These are phyloP conservation scores for Liopterus haemorrhoidalis DNA, from an alignment of 2,888 invertebrate species.

Conservation along the genomic window DNA sequence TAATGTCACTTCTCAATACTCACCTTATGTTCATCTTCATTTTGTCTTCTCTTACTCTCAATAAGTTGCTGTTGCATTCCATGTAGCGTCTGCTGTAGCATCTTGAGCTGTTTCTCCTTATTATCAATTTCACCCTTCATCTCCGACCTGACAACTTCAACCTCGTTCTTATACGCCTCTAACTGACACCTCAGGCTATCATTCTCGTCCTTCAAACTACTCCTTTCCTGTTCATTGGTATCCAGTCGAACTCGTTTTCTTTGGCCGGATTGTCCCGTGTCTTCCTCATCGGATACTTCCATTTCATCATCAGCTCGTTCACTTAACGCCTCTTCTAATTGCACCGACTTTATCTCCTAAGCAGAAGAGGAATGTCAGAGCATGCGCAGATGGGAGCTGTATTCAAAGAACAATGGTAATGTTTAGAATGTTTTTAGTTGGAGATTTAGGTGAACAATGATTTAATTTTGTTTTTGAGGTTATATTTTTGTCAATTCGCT, in stretches of 20 bases:
- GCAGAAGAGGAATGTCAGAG: conserved; percentile 28
- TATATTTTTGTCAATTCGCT: too few relatives aligned
- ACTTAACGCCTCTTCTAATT: conserved; percentile 57
- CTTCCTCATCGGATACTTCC: conserved; percentile 78
- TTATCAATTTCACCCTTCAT: conserved; percentile 70
- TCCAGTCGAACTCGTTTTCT: conserved; percentile 38
- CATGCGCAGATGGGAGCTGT: not conserved
- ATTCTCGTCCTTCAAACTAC: conserved; percentile 68
- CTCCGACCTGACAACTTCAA: conserved; percentile 79
- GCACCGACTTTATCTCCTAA: conserved; percentile 64
- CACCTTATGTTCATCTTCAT: conserved; percentile 51
- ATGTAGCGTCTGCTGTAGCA: conserved; percentile 60
- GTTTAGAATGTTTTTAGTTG: too few relatives aligned
- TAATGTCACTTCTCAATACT: conserved; percentile 24
- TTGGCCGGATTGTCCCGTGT: conserved; percentile 43
- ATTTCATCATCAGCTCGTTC: conserved; percentile 75
- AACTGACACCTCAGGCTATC: conserved; percentile 84
- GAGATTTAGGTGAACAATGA: too few relatives aligned
- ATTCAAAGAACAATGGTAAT: too few relatives aligned
- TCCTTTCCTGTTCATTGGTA: conserved; percentile 31
- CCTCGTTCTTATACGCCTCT: conserved; percentile 92
- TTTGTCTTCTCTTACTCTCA: conserved; percentile 51
- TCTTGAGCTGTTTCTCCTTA: conserved; percentile 78
- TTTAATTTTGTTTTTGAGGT: too few relatives aligned
- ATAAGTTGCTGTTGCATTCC: conserved; percentile 57